Evolutionary conservation across 2,888 invertebrate species (phyloP), one percentile per base, ranked within the genome.

Genomic region (Drosophila putrida): DNA sequence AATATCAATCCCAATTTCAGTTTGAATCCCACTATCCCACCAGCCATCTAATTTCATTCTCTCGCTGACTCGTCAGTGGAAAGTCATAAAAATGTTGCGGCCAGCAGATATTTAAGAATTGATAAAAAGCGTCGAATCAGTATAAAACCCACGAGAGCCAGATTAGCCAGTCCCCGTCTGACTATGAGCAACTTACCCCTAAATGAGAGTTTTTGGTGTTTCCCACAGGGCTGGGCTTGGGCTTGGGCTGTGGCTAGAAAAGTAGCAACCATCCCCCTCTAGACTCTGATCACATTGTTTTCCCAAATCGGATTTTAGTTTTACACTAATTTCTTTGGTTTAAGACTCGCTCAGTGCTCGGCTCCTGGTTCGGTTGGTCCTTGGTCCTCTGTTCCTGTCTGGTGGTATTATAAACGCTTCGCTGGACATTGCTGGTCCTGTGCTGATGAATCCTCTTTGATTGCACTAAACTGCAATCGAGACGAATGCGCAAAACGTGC

Each of bases 291-390:
- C 80, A 76, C 80, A 90, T 90, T 91, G 91, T 90, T 90, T 90
- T 86, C 78, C 82, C 76, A 90, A 90, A 91, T 91, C 91, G 90
- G 90, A 91, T 91, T 91, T 91, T 90, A 91, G 90, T 90, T 91
- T 90, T 90, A 90, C 90, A 91, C 91, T 91, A 91, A 91, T 91
- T 91, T 91, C 90, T 89, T 90, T 90, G 89, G 90, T 88, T 89
- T 90, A 90, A 89, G 88, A 79, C 71, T 79, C 74, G 80, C 64
- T 61, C 55, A 54, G 25, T 72, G 60, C 28, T 47, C 51, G 57
- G 58, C 49, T 5, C 38, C 25, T 20, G 20, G 20, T 50, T n/a
- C 13, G 36, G 47, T 38, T 53, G 36, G 39, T 63, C 25, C 66
- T 69, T 55, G 47, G 38, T 65, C 25, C 41, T 50, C 46, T 35